Percentiles rank a stretch among this genome's conserved stretches.
Conservation (phyloP, 64 coral and sea anemone species). For the Stichodactyla mertensii region DNA sequence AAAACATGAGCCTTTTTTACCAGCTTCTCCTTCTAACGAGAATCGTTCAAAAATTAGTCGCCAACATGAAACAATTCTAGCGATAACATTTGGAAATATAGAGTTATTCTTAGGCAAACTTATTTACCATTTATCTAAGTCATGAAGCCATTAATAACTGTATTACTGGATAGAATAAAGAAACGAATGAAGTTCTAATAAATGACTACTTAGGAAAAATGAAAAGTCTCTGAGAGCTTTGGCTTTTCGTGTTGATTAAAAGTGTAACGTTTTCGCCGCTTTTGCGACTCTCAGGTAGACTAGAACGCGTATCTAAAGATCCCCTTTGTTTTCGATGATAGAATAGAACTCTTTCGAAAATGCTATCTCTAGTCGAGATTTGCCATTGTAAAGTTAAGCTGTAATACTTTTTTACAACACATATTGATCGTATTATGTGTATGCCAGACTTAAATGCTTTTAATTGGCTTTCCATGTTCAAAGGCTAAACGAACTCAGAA, state of each 20-base stretch:
- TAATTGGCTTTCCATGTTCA: slow-evolving; percentile 14
- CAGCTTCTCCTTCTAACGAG: background rate
- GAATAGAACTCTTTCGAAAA: slow-evolving; percentile 3
- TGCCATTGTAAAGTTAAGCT: slow-evolving; percentile 7
- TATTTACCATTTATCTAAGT: background rate
- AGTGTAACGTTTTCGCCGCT: slow-evolving; percentile 1
- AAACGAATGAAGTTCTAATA: slow-evolving; percentile 5
- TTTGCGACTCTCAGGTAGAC: background rate
- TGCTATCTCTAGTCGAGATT: slow-evolving; percentile 10
- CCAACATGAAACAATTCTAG: background rate
- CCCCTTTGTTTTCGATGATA: background rate
- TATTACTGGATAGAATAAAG: slow-evolving; percentile 10
- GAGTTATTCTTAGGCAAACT: slow-evolving; percentile 2
- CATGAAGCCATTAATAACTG: slow-evolving; percentile 7
- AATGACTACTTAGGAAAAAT: slow-evolving; percentile 17
- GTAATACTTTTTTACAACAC: slow-evolving; percentile 7
- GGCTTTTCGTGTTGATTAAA: background rate
- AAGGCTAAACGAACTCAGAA: background rate
- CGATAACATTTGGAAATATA: background rate
- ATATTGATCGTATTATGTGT: slow-evolving; percentile 13
- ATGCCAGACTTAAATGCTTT: slow-evolving; percentile 9
- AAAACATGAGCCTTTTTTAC: background rate
- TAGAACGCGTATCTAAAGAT: background rate
- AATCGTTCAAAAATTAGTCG: background rate
- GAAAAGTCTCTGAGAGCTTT: slow-evolving; percentile 8